Percentiles rank a stretch among this genome's conserved stretches.
Conservation (phyloP, 1,140 invertebrate species). For the Leptinotarsa lineolata region DNA sequence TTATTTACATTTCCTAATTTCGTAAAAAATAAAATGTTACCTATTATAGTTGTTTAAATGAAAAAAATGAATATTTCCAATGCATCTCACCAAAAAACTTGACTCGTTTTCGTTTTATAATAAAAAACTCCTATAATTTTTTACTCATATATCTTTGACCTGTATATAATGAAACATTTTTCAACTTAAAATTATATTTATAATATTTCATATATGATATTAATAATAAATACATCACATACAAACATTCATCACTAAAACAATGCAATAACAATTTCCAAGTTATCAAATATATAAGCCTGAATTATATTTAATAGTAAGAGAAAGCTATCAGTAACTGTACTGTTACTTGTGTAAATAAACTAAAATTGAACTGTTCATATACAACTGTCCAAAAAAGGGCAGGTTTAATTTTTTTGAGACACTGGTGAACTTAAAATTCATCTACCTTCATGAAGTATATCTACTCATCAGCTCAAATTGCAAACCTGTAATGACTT, state of each 20-base stretch:
- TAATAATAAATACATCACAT: constrained; percentile 49
- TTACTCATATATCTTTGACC: no score
- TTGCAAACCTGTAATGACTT: no score
- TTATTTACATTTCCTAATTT: no score
- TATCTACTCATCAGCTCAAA: no score
- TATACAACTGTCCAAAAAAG: neutral
- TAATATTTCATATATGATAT: constrained; percentile 43
- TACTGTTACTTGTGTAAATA: neutral
- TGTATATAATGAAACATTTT: no score
- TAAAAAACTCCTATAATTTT: no score
- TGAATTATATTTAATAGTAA: constrained; percentile 11
- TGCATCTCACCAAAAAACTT: no score
- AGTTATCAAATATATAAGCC: constrained; percentile 33
- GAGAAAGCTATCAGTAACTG: neutral
- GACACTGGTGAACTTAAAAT: neutral
- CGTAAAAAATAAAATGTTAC: no score
- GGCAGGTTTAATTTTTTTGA: neutral
- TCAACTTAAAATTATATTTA: constrained; percentile 35
- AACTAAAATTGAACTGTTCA: neutral
- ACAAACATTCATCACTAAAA: constrained; percentile 49
- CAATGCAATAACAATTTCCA: constrained; percentile 30
- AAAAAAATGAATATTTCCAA: no score
- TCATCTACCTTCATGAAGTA: neutral
- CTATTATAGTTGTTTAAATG: no score
- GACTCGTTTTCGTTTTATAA: no score